These are phyloP conservation scores for Philopedon plagiatum DNA, from an alignment of 2,888 invertebrate genomes.

Conservation along the genomic window DNA sequence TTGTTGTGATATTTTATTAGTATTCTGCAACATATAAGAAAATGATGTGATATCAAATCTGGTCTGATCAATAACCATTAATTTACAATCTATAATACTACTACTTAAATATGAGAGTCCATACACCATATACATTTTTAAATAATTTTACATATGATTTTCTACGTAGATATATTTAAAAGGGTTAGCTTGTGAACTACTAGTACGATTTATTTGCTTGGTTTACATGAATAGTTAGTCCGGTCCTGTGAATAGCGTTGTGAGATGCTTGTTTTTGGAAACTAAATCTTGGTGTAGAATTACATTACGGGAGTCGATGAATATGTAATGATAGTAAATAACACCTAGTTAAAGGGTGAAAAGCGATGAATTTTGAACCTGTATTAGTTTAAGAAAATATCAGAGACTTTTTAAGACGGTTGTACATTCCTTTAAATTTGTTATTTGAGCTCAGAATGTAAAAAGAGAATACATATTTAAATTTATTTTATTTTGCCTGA, in stretches of 20 bases:
- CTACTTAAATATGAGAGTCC: too few species aligned
- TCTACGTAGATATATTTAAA: too few species aligned
- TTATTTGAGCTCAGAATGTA: neutral
- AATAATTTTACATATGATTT: too few species aligned
- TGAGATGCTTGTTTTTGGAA: conserved; percentile 44
- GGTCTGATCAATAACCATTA: too few species aligned
- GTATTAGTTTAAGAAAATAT: conserved; percentile 11
- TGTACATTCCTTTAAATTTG: neutral
- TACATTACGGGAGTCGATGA: conserved; percentile 48
- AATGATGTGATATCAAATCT: too few species aligned
- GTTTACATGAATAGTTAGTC: neutral
- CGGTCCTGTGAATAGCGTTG: conserved; percentile 10
- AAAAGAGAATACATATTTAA: neutral
- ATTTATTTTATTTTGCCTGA: neutral
- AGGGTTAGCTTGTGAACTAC: too few species aligned
- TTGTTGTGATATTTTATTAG: too few species aligned
- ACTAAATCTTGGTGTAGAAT: conserved; percentile 42
- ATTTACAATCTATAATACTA: too few species aligned
- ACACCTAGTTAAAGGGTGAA: conserved; percentile 39
- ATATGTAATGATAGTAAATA: conserved; percentile 47
- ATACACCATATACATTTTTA: too few species aligned
- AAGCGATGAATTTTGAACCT: conserved; percentile 16
- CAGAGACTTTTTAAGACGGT: neutral
- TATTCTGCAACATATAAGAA: too few species aligned
- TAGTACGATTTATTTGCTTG: too few species aligned